Base-by-base conservation (phyloP, 2,113 vertebrate genomes). In the Podarcis raffonei region DNA sequence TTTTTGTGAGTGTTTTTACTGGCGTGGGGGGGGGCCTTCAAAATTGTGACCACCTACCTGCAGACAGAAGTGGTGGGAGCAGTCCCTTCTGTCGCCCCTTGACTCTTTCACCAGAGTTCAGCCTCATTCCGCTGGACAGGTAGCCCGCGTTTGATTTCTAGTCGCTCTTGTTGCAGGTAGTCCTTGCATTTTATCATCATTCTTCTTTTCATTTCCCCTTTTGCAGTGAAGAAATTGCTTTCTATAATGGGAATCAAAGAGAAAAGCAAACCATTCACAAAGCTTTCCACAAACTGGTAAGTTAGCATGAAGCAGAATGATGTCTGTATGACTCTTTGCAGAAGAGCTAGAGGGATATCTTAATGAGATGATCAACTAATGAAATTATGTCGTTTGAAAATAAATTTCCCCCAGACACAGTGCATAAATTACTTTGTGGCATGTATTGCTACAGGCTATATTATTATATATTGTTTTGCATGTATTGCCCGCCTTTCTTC, bases 211-310 rank as follows among this genome's bases (percentile, higher is more conserved):
- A 90, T 78, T 62, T 62, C 13, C 18, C 18, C 2, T 62, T 62
- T 20, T 62, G 59, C 59, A 99, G 99, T 97, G 99, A 99, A 95
- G 99, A 99, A 97, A 98, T 99, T 81, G 99, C 99, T 77, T 99
- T 99, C 96, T 99, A 99, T 91, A 98, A 99, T 90, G 99, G 99
- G 37, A 99, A 99, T 92, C 57, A 91, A 90, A 98, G 98, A 94
- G 99, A 99, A 96, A 99, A 99, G 85, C 98, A 98, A 94, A 99
- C 98, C 68, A 98, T 99, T 92, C 91, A 99, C 86, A 85, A 96
- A 81, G 98, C 98, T 27, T 99, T 99, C 94, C 97, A 96, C 90
- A 99, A 99, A 94, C 96, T 99, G 98, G 99, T 99, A 95, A 94
- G 98, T 94, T 42, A 59, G 27, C 4, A 35, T 82, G 25, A 72